Percentiles rank a stretch among this genome's conserved stretches.
These are phyloP conservation scores for Oxyteleia sp. DNA, from an alignment of 2,888 invertebrate species.

Conservation along the genomic window DNA sequence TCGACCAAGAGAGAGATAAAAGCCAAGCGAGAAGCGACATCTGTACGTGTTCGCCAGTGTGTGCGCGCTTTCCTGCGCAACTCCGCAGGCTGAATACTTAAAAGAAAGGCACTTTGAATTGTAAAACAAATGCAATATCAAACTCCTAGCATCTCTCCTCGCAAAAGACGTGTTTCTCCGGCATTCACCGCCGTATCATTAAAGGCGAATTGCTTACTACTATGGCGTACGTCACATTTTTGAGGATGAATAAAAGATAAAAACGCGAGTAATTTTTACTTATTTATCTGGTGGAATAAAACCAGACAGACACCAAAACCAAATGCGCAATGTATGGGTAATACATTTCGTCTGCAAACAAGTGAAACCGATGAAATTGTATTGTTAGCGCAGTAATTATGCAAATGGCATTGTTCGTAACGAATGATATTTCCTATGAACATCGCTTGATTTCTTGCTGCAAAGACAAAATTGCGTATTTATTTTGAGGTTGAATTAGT, in stretches of 20 bases:
- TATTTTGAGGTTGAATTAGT: slow-evolving; percentile 30
- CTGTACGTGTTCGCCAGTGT: no score
- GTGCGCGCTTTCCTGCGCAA: no score
- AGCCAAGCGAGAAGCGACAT: no score
- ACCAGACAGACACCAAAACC: slow-evolving; percentile 6
- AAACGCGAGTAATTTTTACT: slow-evolving; percentile 50
- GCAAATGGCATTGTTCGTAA: slow-evolving; percentile 61
- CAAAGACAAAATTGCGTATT: slow-evolving; percentile 2
- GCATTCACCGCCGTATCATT: slow-evolving; percentile 66
- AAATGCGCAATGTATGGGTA: slow-evolving; percentile 31
- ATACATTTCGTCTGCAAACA: slow-evolving; percentile 43
- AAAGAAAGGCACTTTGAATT: slow-evolving; percentile 82
- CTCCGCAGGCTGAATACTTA: slow-evolving; percentile 81
- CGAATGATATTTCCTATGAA: slow-evolving; percentile 58
- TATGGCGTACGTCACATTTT: slow-evolving; percentile 51
- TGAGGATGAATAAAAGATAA: slow-evolving; percentile 59
- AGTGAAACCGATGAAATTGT: slow-evolving; percentile 60
- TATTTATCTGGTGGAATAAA: slow-evolving; percentile 47
- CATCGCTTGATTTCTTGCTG: slow-evolving; percentile 53
- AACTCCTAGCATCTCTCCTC: slow-evolving; percentile 55
- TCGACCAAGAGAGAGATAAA: no score
- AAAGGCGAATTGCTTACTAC: slow-evolving; percentile 66
- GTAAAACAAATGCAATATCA: slow-evolving; percentile 82
- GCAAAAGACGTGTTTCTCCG: slow-evolving; percentile 67
- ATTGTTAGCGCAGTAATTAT: slow-evolving; percentile 65